A percentile compares a stretch with the other conserved stretches of the same genome.
Conservation (phyloP, 2,888 invertebrate species). For the Scaptomyza reducta region DNA sequence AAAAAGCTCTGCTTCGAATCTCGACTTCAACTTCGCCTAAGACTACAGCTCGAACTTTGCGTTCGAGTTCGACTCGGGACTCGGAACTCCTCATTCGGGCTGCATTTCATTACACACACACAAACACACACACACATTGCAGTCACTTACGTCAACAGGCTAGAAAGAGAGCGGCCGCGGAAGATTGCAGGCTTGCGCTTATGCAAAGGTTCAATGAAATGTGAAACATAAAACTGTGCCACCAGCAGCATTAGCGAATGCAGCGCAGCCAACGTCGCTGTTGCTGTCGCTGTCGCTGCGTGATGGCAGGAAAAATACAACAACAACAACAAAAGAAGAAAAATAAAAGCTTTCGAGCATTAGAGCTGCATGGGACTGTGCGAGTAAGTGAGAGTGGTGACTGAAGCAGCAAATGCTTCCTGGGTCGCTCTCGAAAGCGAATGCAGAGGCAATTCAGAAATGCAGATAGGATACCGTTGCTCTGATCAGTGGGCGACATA, state of each 20-base stretch:
- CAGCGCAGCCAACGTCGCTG: constrained; percentile 37
- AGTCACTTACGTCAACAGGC: constrained; percentile 57
- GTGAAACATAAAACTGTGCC: constrained; percentile 67
- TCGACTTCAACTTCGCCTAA: constrained; percentile 25
- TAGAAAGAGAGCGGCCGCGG: constrained; percentile 62
- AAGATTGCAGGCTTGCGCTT: constrained; percentile 56
- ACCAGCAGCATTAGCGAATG: constrained; percentile 55
- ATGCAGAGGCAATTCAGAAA: constrained; percentile 16
- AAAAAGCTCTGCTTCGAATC: constrained; percentile 43
- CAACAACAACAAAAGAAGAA: constrained; percentile 1
- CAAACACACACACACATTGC: constrained; percentile 18
- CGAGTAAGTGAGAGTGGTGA: constrained; percentile 11
- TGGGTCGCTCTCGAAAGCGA: constrained; percentile 31
- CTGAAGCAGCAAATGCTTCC: constrained; percentile 46
- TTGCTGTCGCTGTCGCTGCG: constrained; percentile 10
- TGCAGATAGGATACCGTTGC: constrained; percentile 45
- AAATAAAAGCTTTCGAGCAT: constrained; percentile 44
- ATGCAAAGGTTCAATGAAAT: constrained; percentile 67
- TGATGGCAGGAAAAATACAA: constrained; percentile 4
- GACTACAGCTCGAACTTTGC: constrained; percentile 7
- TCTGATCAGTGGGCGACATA: constrained; percentile 52
- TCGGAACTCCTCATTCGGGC: constrained; percentile 31
- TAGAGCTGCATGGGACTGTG: constrained; percentile 22
- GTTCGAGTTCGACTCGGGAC: constrained; percentile 7
- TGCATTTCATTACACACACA: constrained; percentile 7